Base-by-base conservation (phyloP, 2,888 invertebrate genomes). In the Drosophila engyochracea region DNA sequence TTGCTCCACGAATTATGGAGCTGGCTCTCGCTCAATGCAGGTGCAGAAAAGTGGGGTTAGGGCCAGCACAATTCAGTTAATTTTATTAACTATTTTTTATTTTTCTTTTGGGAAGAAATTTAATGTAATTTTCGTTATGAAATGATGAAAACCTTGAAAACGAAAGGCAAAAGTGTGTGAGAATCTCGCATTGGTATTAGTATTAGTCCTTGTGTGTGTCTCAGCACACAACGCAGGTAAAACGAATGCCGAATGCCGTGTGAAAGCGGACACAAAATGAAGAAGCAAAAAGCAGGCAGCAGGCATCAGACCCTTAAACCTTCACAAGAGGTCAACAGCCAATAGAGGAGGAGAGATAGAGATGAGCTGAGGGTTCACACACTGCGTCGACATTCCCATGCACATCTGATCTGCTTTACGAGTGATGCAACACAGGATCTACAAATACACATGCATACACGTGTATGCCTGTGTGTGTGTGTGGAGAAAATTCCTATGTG, bases 11-110 rank as follows among this genome's bases (percentile, higher is more conserved):
- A 79, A 89, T 83, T 83, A 76, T 91, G 83, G 89, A 82, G 85
- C 82, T 83, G 81, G 71, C 78, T 72, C 70, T 73, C 70, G 77
- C 72, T 71, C 66, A 83, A 66, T 90, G 89, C 86, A 91, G 91
- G 91, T 91, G 90, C 79, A 79, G 78, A 86, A 86, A 86, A 86
- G 86, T 86, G 89, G 86, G 86, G 86, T 86, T 86, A 86, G 89
- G 89, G 70, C 62, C 53, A 44, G 44, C 44, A 65, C 41, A 65
- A 70, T 60, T 82, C 10, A 70, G 58, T 62, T 62, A 79, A 61
- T 53, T 74, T 51, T 51, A 60, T 35, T n/a, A 74, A 74, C 59
- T 74, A 47, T 76, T 22, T 59, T 53, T 33, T 14, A 5, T 39
- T 47, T 60, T 19, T n/a, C 19, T 41, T 30, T 14, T 22, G 4